Base-by-base conservation (phyloP, 1,140 invertebrate species). In the Leptopilina clavipes region DNA sequence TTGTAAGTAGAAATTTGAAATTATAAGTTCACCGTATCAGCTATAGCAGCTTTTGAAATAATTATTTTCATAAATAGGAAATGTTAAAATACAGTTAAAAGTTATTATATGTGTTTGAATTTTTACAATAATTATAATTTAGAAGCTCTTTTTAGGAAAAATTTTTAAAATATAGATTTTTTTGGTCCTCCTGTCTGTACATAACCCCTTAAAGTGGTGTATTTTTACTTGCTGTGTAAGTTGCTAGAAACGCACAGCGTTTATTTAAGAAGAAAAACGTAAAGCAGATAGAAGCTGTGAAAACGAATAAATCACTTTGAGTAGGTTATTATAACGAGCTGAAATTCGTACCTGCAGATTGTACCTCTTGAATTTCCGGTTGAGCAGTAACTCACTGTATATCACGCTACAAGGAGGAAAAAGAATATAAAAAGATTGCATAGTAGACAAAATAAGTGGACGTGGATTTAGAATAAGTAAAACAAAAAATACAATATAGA, bases 291-390 rank as follows among this genome's bases (percentile, higher is more conserved):
- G 56, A 70, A 76, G 76, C 76, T 76, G 52, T n/a, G n/a, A 45
- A 76, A 70, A n/a, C 65, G 31, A 54, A 59, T 76, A 74, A 76
- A 76, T 79, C 72, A 76, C 45, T 74, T 59, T 59, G 54, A 59
- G 19, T 59, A 19, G 19, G 18, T 59, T 59, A 10, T 59, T 59
- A 59, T 59, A 59, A 79, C 74, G 56, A 79, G 72, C 59, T 76
- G n/a, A 76, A 76, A 79, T 79, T 79, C 70, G 70, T 73, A 73
- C 72, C 73, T 76, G 75, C 70, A 79, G 78, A 74, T 76, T 79
- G 71, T 22, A 45, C 75, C 72, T 75, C 76, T 75, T 76, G 73
- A 73, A 79, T 79, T 76, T 65, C 70, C 70, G 72, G 74, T 76
- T 79, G 72, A 44, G 72, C 44, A 70, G 75, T 76, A 76, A 76